These are phyloP conservation scores for Bubo scandiacus DNA, from an alignment of 2,113 vertebrate genomes.

Conservation along the genomic window DNA sequence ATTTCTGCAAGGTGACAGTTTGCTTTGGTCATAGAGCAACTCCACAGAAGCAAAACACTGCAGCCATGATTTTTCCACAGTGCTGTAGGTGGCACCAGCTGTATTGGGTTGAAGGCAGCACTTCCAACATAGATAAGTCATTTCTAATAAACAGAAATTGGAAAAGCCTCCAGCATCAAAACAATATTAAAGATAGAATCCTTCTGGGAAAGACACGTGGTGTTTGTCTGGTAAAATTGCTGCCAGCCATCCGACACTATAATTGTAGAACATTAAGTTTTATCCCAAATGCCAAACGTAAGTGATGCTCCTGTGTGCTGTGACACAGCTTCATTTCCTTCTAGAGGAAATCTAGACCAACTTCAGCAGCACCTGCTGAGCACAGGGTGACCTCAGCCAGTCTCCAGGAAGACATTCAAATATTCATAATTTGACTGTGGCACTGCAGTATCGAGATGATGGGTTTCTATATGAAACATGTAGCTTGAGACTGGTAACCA, in stretches of 20 bases:
- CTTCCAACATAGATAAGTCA: background rate
- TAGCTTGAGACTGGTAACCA: background rate
- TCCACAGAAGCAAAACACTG: background rate
- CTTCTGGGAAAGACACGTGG: slow-evolving; percentile 37
- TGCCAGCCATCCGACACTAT: background rate
- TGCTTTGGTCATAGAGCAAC: background rate
- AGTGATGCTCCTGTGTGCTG: background rate
- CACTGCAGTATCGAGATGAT: background rate
- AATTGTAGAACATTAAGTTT: slow-evolving; percentile 37
- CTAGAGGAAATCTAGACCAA: background rate
- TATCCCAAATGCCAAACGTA: slow-evolving; percentile 21
- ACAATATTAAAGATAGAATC: slow-evolving; percentile 54
- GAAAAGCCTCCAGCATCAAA: slow-evolving; percentile 16
- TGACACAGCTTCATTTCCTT: background rate
- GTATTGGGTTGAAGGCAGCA: slow-evolving; percentile 9
- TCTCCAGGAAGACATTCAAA: background rate
- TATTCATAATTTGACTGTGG: background rate
- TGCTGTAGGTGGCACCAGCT: slow-evolving; percentile 45
- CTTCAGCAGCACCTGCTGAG: background rate
- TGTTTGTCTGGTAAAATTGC: slow-evolving; percentile 33
- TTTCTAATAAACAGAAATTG: slow-evolving; percentile 49
- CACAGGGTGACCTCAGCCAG: background rate
- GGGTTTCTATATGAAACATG: background rate
- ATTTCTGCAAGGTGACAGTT: background rate
- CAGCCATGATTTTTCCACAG: background rate